Evolutionary conservation across 2,797 vertebrate genomes (phyloP), one percentile per base, ranked within the genome.

Genomic region (Centroberyx gerrardi): DNA sequence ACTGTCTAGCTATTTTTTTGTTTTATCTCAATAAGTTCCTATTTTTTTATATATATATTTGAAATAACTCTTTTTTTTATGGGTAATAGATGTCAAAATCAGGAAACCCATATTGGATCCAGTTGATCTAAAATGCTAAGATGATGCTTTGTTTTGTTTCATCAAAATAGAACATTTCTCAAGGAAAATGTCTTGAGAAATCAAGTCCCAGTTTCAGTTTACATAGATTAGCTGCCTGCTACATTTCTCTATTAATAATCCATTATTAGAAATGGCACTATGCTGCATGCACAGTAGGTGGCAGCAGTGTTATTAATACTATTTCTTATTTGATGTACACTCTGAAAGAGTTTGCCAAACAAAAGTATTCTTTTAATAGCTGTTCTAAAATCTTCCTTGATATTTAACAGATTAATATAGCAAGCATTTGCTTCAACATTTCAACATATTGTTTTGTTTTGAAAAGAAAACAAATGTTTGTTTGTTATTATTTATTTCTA

Each of bases 401-500:
- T 83, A 66, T 81, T 78, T 74, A 80, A 74, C 76, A 82, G 70
- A 78, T 63, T 88, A 74, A 87, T 82, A 52, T 74, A 82, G 61
- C 49, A 78, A 71, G 68, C 79, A 82, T 81, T 84, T 77, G 83
- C 85, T 82, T 81, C 66, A 66, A 76, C 86, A 77, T 85, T 88
- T 77, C 82, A 87, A 89, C 81, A 85, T 87, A 82, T 91, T 78
- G 77, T 66, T 71, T 77, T 78, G 70, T 80, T 70, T 52, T 60
- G 64, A 8, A 54, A 68, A 42, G 38, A 58, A 48, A 31, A 64
- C 69, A 65, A 61, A 72, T 55, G 75, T 71, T 42, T 75, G 64
- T 85, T 85, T 88, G 78, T 76, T 55, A 68, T 60, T 87, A 93
- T 94, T 94, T 93, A 92, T 93, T 93, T 89, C 64, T 87, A 54